Evolutionary conservation across 2,797 vertebrate genomes (phyloP), one percentile per base, ranked within the genome.

Genomic region (Ambastaia sidthimunki): DNA sequence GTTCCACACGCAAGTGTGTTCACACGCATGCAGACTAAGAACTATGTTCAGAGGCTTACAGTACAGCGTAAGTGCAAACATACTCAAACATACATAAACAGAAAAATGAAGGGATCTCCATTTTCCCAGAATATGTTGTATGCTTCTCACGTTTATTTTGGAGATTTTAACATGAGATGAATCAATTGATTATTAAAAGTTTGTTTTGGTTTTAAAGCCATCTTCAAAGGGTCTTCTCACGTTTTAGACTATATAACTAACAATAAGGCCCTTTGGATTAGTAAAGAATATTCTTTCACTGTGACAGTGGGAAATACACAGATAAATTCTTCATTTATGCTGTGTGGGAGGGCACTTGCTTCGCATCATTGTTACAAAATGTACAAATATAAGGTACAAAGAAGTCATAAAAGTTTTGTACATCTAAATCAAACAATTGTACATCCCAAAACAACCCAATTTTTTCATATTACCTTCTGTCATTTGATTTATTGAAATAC

Each of bases 181-280:
- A 60, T 65, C 72, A 67, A 55, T 63, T 19, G 25, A 77, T 81
- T 73, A 75, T 82, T 80, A 81, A 80, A 81, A 80, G 75, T 70
- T 71, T 80, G 62, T 75, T 66, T 80, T 71, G 75, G 75, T 74
- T 80, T 77, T 66, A 71, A 25, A 60, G 67, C 10, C 23, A 55
- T 70, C 83, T 76, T 84, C 71, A 85, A 83, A 80, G 68, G 66
- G 67, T 62, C 41, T 55, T 76, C 23, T 74, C 52, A 55, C 44
- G 74, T 70, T 78, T 77, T 70, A 57, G 72, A 62, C 72, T 74
- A 54, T 63, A 74, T 77, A 83, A 80, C 74, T 82, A 83, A 81
- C 55, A 79, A 72, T 68, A 72, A 80, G 67, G n/a, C 80, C 82
- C 74, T 12, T 44, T 71, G 84, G 80, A 82, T 82, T 71, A 69